Evolutionary conservation across 1,140 invertebrate genomes (phyloP).

Genomic region (Pristionchus pacificus): DNA sequence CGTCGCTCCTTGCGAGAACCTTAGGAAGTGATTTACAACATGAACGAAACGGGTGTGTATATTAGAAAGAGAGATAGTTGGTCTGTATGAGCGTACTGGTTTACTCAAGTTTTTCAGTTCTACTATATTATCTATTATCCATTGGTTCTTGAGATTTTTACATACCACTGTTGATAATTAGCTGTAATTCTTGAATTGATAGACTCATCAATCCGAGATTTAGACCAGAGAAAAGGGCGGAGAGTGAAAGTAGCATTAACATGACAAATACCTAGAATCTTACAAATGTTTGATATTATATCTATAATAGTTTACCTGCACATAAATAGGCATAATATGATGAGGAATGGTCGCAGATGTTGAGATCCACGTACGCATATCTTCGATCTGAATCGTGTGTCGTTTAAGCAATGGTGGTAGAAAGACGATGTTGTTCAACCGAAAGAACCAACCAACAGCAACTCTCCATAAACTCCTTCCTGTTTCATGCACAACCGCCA

Average conservation of each 20-base stretch:
- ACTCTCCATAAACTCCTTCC: conserved; percentile 41
- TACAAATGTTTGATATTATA: conserved; percentile 25
- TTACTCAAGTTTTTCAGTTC: too few relatives aligned
- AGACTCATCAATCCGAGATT: conserved; percentile 94
- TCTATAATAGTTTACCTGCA: conserved; percentile 30
- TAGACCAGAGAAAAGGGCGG: conserved; percentile 86
- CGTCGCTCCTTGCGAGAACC: conserved; percentile 44
- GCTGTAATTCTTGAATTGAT: conserved; percentile 49
- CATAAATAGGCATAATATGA: conserved; percentile 50
- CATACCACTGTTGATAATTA: conserved; percentile 50
- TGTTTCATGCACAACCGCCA: conserved; percentile 36
- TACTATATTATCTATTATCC: too few relatives aligned
- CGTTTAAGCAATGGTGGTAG: not conserved
- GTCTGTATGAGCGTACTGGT: too few relatives aligned
- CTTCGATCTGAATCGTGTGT: conserved; percentile 40
- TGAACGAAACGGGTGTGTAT: too few relatives aligned
- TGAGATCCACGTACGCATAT: conserved; percentile 54
- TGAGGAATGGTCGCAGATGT: conserved; percentile 50
- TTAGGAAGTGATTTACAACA: conserved; percentile 26
- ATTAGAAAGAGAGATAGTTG: too few relatives aligned
- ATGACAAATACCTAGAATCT: conserved; percentile 69
- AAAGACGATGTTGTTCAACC: too few relatives aligned
- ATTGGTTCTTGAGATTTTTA: too few relatives aligned
- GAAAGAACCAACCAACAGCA: conserved; percentile 43
- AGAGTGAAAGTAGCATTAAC: conserved; percentile 73